Conservation (phyloP, 1,140 invertebrate genomes). For the Chironomus striatipennis region DNA sequence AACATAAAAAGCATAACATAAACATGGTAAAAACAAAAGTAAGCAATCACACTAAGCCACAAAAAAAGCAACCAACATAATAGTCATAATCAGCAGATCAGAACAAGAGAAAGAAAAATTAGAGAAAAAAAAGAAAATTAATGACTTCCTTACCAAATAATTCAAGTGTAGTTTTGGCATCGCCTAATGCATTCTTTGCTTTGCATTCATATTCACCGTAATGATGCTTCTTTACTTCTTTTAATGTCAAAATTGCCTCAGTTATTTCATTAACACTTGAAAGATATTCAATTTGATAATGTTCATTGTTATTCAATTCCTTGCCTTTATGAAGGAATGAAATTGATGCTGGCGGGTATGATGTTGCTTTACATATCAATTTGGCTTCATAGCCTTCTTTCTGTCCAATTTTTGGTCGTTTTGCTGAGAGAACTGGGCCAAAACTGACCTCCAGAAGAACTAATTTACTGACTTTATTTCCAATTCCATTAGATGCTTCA, state of each 20-base stretch:
- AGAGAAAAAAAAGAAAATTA: slow-evolving; percentile 5
- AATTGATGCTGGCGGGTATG: slow-evolving; percentile 1
- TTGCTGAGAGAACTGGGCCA: background rate
- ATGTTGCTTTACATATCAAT: background rate
- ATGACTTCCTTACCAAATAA: slow-evolving; percentile 17
- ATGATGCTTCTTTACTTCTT: background rate
- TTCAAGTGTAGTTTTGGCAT: background rate
- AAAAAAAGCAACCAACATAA: slow-evolving; percentile 2
- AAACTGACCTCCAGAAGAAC: background rate
- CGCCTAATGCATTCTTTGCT: background rate
- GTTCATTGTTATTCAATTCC: background rate
- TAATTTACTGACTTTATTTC: background rate
- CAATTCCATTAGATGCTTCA: slow-evolving; percentile 9
- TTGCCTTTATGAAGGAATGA: background rate
- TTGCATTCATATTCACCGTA: slow-evolving; percentile 16
- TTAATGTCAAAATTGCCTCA: background rate
- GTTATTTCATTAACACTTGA: background rate
- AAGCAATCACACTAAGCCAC: slow-evolving; percentile 10
- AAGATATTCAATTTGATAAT: background rate
- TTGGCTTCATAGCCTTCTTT: slow-evolving; percentile 19
- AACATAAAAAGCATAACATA: background rate
- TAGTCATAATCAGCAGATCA: slow-evolving; percentile 1
- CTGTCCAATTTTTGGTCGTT: slow-evolving; percentile 3
- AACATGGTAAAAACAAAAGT: background rate
- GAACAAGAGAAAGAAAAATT: background rate